Base-by-base conservation (phyloP, 1,140 invertebrate species). In the Arion vulgaris region DNA sequence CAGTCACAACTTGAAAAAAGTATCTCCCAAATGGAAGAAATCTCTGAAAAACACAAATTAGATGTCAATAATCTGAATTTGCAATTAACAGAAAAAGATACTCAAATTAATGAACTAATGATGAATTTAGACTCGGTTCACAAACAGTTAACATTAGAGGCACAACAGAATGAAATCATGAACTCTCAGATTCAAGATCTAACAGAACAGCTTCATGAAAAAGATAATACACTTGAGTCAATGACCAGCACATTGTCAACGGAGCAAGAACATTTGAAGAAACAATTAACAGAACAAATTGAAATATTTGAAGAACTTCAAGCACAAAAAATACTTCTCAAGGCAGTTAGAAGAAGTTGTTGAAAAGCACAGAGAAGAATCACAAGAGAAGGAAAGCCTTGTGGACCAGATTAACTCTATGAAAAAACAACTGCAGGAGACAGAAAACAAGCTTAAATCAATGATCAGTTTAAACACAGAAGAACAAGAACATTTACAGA, bases 301-400 rank as follows among this genome's bases (percentile, higher is more conserved):
- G 28, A 75, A 71, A 49, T 45, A 38, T 23, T 34, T 62, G 26
- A 72, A 32, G 41, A 87, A 36, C 36, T 88, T 28, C 81, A 86
- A 51, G 85, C 83, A 36, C 76, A 88, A 85, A 68, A 45, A 45
- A 19, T 84, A 83, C n/a, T 51, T 89, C 34, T 83, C 86, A 62
- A 84, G 87, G 81, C 85, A 87, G 80, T 34, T 87, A 26, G 83
- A 87, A 84, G 85, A 86, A 57, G 41, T 88, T 13, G 85, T 81
- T 73, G 86, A 86, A 49, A 85, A 81, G n/a, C 78, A 80, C 28
- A 36, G n/a, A 38, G n/a, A 26, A 68, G 76, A 82, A 34, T 0
- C 76, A 0, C 85, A 88, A 74, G 79, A 80, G 15, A 88, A 87
- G 77, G 88, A 87, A 84, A 84, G 84, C 34, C 71, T 84, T 53